Conservation (phyloP, 2,113 vertebrate species). For the Syngnathus floridae region DNA sequence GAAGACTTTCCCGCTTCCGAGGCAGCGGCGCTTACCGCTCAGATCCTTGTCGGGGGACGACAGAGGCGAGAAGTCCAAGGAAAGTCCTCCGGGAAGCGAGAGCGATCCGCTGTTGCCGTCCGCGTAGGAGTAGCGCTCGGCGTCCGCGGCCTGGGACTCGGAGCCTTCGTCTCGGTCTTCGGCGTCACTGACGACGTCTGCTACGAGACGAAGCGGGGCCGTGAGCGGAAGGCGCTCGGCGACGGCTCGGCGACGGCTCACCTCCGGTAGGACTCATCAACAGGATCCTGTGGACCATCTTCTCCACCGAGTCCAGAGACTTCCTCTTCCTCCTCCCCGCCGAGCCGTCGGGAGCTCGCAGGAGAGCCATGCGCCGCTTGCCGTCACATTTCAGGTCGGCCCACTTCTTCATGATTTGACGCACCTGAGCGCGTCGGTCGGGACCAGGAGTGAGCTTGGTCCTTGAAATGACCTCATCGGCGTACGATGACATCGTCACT, state of each 20-base stretch:
- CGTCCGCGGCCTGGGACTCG: not conserved
- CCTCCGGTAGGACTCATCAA: slow-evolving; percentile 60
- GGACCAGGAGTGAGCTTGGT: not conserved
- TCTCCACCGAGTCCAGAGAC: slow-evolving; percentile 63
- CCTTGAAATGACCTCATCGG: not conserved
- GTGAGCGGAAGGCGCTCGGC: not conserved
- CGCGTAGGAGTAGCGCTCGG: slow-evolving; percentile 43
- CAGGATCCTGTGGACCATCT: slow-evolving; percentile 70
- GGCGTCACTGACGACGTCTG: slow-evolving; percentile 44
- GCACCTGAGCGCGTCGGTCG: slow-evolving; percentile 33
- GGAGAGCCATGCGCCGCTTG: slow-evolving; percentile 58
- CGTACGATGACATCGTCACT: not conserved
- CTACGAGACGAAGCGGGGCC: not conserved
- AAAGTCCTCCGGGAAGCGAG: slow-evolving; percentile 8
- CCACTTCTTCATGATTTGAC: slow-evolving; percentile 76
- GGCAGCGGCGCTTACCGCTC: slow-evolving; percentile 17
- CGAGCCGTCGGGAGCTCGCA: slow-evolving; percentile 37
- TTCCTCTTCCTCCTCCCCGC: slow-evolving; percentile 51
- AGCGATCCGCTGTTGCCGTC: slow-evolving; percentile 24
- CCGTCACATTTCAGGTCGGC: slow-evolving; percentile 74
- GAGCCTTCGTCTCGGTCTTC: slow-evolving; percentile 20
- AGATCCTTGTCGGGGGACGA: slow-evolving; percentile 56
- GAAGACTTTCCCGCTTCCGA: not conserved
- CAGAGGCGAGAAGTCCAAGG: slow-evolving; percentile 43
- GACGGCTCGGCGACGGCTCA: slow-evolving; percentile 15